These are phyloP conservation scores for Enteromius fasciolatus DNA, from an alignment of 2,797 vertebrate genomes.

Conservation along the genomic window DNA sequence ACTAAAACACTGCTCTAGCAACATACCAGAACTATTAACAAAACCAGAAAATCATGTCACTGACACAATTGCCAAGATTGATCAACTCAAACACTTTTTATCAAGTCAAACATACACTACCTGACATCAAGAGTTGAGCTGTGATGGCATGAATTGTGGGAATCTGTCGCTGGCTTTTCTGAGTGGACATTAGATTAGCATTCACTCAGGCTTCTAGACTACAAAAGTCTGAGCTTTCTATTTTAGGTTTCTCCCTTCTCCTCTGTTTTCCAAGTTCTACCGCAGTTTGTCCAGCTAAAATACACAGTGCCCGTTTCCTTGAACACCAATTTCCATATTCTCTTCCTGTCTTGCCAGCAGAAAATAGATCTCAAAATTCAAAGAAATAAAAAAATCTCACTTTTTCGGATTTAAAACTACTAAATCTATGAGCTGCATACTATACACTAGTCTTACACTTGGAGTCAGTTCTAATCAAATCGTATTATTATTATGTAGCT, in stretches of 20 bases:
- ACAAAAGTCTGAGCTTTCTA: conserved; percentile 78
- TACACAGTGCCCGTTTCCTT: conserved; percentile 56
- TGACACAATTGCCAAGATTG: not conserved
- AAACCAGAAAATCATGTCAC: not conserved
- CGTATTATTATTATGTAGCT: not conserved
- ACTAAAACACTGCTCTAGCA: not conserved
- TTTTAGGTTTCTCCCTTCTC: conserved; percentile 69
- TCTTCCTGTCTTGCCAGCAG: conserved; percentile 7
- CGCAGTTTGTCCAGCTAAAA: conserved; percentile 36
- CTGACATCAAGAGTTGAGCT: not conserved
- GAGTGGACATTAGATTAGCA: conserved; percentile 47
- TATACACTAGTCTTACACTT: not conserved
- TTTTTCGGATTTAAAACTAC: not conserved
- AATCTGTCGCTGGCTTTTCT: conserved; percentile 4
- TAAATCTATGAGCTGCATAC: not conserved
- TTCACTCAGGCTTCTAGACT: conserved; percentile 56
- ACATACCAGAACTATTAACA: not conserved
- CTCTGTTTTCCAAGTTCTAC: conserved; percentile 46
- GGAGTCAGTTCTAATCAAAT: not conserved
- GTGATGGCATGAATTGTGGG: conserved; percentile 2
- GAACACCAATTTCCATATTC: not conserved
- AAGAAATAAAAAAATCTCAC: not conserved
- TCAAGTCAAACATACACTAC: not conserved
- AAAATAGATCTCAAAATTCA: not conserved
- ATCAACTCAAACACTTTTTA: not conserved